Evolutionary conservation across 2,113 vertebrate species (phyloP).

Genomic region (Tetraodon nigroviridis): DNA sequence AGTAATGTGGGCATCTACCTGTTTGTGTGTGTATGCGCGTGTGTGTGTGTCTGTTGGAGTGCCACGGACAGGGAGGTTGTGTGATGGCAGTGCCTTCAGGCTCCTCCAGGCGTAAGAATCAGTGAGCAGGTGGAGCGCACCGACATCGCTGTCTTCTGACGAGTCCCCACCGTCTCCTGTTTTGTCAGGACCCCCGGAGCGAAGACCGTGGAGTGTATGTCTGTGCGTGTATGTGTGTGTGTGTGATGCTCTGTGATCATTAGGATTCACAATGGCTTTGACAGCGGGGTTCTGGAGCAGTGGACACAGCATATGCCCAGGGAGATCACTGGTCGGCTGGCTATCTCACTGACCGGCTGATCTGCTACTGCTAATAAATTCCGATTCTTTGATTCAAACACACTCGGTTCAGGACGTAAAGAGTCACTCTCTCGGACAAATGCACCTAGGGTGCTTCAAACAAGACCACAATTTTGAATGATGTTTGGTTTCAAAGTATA

Average conservation of each 20-base stretch:
- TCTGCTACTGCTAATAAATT: slow-evolving; percentile 28
- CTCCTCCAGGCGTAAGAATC: slow-evolving; percentile 72
- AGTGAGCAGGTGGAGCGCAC: slow-evolving; percentile 69
- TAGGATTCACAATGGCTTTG: slow-evolving; percentile 69
- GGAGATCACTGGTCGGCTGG: slow-evolving; percentile 55
- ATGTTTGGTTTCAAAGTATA: slow-evolving; percentile 46
- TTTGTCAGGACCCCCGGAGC: slow-evolving; percentile 70
- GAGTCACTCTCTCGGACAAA: slow-evolving; percentile 1
- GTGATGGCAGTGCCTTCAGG: slow-evolving; percentile 69
- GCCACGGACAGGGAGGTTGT: slow-evolving; percentile 49
- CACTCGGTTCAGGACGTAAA: slow-evolving; percentile 9
- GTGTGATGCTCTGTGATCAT: slow-evolving; percentile 62
- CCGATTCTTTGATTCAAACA: slow-evolving; percentile 41
- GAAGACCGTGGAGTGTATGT: slow-evolving; percentile 25
- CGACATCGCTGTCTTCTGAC: slow-evolving; percentile 66
- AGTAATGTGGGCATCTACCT: slow-evolving; percentile 34
- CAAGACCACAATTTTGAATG: slow-evolving; percentile 32
- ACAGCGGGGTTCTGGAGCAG: slow-evolving; percentile 56
- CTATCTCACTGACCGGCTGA: slow-evolving; percentile 34
- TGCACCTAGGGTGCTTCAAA: slow-evolving; percentile 27
- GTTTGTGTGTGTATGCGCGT: slow-evolving; percentile 45
- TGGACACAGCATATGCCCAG: slow-evolving; percentile 62
- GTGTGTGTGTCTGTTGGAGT: slow-evolving; percentile 39
- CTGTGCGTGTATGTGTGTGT: slow-evolving; percentile 11
- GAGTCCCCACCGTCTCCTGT: slow-evolving; percentile 67